Evolutionary conservation across 2,797 vertebrate species (phyloP).

Genomic region (Catostomus latipinnis): DNA sequence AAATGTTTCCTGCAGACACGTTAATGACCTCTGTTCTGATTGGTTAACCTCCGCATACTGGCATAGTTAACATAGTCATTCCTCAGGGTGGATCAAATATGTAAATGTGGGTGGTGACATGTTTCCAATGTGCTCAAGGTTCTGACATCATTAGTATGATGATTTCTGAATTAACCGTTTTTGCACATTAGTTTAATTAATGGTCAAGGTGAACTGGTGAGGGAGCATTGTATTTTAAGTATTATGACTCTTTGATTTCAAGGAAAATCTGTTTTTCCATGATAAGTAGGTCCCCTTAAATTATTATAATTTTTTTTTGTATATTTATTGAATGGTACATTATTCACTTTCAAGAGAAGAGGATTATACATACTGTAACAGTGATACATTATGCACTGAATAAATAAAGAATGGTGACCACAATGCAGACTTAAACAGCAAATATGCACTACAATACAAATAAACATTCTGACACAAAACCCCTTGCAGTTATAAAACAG

Average conservation of each 20-base stretch:
- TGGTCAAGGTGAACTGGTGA: too few relatives aligned
- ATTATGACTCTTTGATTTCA: too few relatives aligned
- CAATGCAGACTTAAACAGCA: not conserved
- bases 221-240: too few relatives aligned
- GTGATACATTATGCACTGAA: not conserved
- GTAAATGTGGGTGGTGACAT: not conserved
- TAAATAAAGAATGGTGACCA: not conserved
- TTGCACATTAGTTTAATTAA: too few relatives aligned
- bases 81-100: not conserved
- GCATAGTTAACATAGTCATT: too few relatives aligned
- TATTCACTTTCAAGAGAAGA: not conserved
- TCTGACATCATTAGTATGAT: not conserved
- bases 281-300: not conserved
- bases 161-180: not conserved
- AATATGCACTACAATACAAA: constrained; percentile 5
- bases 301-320: not conserved
- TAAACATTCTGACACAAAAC: constrained; percentile 4
- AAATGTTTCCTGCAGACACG: too few relatives aligned
- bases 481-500: constrained; percentile 5
- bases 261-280: too few relatives aligned
- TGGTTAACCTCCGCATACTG: too few relatives aligned
- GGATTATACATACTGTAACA: not conserved
- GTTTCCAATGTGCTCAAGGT: not conserved
- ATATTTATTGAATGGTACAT: not conserved
- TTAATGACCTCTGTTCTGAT: too few relatives aligned